These are phyloP conservation scores for Diplolepis rosae DNA, from an alignment of 2,888 invertebrate genomes.

Conservation along the genomic window DNA sequence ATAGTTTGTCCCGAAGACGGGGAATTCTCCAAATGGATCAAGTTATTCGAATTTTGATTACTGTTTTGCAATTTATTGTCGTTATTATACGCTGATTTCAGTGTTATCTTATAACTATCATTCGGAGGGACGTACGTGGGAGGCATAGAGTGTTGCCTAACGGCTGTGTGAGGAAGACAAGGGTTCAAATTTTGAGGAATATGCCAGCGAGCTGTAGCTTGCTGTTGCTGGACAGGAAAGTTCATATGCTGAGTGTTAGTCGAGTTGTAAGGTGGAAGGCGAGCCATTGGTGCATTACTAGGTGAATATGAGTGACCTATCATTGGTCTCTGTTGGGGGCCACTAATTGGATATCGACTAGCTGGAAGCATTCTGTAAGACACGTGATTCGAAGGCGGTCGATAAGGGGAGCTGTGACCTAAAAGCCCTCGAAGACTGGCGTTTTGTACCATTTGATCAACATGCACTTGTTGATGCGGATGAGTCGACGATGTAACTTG, in stretches of 20 bases:
- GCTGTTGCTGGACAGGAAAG: slow-evolving; percentile 60
- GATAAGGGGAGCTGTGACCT: slow-evolving; percentile 67
- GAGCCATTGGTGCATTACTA: slow-evolving; percentile 57
- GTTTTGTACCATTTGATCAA: slow-evolving; percentile 65
- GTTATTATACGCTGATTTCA: slow-evolving; percentile 70
- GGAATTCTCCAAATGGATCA: slow-evolving; percentile 46
- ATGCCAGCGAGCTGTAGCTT: slow-evolving; percentile 81
- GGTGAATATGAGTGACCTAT: slow-evolving; percentile 63
- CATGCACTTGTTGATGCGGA: slow-evolving; percentile 74
- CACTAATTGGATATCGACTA: slow-evolving; percentile 59
- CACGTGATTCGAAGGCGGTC: slow-evolving; percentile 62
- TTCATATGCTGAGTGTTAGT: slow-evolving; percentile 14
- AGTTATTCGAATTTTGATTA: slow-evolving; percentile 51
- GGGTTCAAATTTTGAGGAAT: slow-evolving; percentile 75
- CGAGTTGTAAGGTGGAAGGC: slow-evolving; percentile 11
- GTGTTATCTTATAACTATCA: slow-evolving; percentile 82
- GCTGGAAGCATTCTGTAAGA: slow-evolving; percentile 63
- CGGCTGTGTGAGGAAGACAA: slow-evolving; percentile 37
- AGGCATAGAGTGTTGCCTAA: slow-evolving; percentile 44
- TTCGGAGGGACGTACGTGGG: slow-evolving; percentile 62
- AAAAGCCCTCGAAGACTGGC: slow-evolving; percentile 63
- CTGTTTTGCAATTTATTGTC: slow-evolving; percentile 41
- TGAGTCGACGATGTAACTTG: slow-evolving; percentile 77
- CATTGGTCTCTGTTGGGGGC: slow-evolving; percentile 57
- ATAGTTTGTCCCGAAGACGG: slow-evolving; percentile 72